Base-by-base conservation (phyloP, 64 coral and sea anemone genomes). In the Montipora foliosa region DNA sequence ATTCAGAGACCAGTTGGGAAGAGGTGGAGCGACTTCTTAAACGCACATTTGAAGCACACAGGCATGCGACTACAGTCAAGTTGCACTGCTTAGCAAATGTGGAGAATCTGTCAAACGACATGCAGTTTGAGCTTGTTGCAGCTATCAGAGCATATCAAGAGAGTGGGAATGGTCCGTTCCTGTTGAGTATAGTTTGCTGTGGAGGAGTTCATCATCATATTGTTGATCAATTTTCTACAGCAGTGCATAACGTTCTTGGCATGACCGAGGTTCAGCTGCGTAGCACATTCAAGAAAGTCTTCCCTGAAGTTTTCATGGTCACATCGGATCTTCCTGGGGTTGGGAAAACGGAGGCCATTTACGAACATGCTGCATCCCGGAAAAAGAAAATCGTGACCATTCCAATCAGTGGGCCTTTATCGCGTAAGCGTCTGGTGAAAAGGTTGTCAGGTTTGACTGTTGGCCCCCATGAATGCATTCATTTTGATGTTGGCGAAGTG, bases 41-140 rank as follows among this genome's bases (percentile, higher is more conserved):
- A 50, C 87, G 96, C 52, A 80, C 89, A 8, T 98, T 98, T 78
- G 77, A 90, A 79, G 91, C 91, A 44, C 77, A 87, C 22, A 77
- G 10, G 4, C 89, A 95, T 55, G 66, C 67, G 0, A 16, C 89
- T 29, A 4, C 53, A 7, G 70, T 83, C 82, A 83, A 95, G 6
- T 88, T 98, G 12, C 94, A 95, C 60, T 98, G 96, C 83, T 58
- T 98, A 58, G 96, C 91, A 3, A 98, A 98, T 50, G 94, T 98
- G 17, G 94, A 98, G 22, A 88, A 88, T 44, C 94, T 98, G 37
- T 82, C 88, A 59, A 98, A 98, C 47, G 96, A 95, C 70, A 78
- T 98, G 19, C 96, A 98, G 73, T 98, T 98, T 72, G 71, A 93
- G 6, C 83, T 98, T 49, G 96, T 98, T 48, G 76, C 90, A 44